Conservation (phyloP, 2,113 vertebrate genomes). For the Melanotaenia duboulayi region DNA sequence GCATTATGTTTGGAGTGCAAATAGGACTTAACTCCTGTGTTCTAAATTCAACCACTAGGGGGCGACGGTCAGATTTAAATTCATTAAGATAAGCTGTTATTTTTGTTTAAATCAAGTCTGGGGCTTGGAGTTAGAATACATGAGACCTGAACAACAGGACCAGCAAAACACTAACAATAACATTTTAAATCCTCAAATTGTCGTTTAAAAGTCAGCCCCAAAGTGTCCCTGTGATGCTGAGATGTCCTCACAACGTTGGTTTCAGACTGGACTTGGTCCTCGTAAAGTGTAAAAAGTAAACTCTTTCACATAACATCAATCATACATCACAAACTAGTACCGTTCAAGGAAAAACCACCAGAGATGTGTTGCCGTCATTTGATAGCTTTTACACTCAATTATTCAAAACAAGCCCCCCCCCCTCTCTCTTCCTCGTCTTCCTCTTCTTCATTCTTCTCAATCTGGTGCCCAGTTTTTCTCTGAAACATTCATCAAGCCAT, state of each 20-base stretch:
- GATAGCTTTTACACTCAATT: conserved; percentile 57
- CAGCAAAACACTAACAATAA: too few relatives aligned
- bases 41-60: too few relatives aligned
- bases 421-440: conserved; percentile 5
- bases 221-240: too few relatives aligned
- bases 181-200: background rate
- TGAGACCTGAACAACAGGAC: too few relatives aligned
- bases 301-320: background rate
- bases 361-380: conserved; percentile 1
- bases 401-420: conserved; percentile 39
- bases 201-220: background rate
- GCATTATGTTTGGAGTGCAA: too few relatives aligned
- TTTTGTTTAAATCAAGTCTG: too few relatives aligned
- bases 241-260: background rate
- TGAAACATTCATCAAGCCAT: conserved; percentile 70
- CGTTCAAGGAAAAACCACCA: conserved; percentile 12
- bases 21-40: too few relatives aligned
- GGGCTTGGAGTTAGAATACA: too few relatives aligned
- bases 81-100: too few relatives aligned
- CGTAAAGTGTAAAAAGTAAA: too few relatives aligned
- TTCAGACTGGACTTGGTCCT: background rate
- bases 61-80: too few relatives aligned
- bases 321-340: background rate
- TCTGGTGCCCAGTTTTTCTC: background rate
- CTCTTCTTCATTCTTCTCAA: background rate